Base-by-base conservation (phyloP, 2,113 vertebrate species). In the Irena cyanogastra region DNA sequence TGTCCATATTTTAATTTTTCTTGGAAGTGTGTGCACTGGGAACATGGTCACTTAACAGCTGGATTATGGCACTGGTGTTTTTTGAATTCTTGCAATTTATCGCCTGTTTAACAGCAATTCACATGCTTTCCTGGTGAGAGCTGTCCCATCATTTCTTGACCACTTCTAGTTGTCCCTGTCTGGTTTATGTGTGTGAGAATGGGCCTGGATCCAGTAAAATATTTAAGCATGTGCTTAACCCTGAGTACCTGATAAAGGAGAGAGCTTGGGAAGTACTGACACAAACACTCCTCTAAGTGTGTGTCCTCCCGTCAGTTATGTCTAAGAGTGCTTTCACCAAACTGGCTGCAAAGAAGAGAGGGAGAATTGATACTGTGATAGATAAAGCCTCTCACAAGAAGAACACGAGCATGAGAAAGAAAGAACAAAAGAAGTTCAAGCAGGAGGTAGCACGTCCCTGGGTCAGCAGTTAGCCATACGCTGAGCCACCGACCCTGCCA, bases 231-330 rank as follows among this genome's bases (percentile, higher is more conserved):
- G 89, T 95, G 39, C 94, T 96, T 94, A 83, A 87, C 76, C 92
- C 77, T 71, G 69, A 97, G 95, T 95, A 94, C 72, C 87, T 93
- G 94, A 95, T 97, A 94, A 95, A 89, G 63, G 74, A 95, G 81
- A 95, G 93, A 57, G 49, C 77, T 95, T 91, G 57, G 81, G 74
- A 97, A 96, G 89, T 91, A 64, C 74, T 92, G 93, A 68, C 89
- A 96, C 81, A 93, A 94, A 72, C 81, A 89, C 89, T 91, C 69
- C 16, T 94, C 65, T 64, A 68, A 93, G 94, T 87, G 75, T n/a
- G n/a, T n/a, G n/a, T n/a, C n/a, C n/a, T n/a, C 56, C 54, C 0
- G 3, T 75, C 94, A 94, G 86, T 84, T 65, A 76, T 50, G 77
- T 57, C 77, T 91, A 94, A 92, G 74, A 84, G 74, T 22, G 64